Evolutionary conservation across 2,888 invertebrate species (phyloP).

Genomic region (Heteropelma amictum): DNA sequence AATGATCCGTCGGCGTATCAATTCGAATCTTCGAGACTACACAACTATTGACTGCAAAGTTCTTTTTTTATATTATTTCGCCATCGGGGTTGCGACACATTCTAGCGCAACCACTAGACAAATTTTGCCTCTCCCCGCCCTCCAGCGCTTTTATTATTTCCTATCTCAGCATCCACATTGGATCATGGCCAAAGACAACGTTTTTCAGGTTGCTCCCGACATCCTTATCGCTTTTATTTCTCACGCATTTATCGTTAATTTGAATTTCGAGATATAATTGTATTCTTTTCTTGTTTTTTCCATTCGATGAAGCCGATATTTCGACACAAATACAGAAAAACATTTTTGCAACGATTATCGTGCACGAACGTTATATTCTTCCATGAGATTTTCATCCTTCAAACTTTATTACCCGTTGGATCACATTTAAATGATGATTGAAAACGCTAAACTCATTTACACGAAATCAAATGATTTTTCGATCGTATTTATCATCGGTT

Average conservation of each 20-base stretch:
- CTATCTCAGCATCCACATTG: not conserved
- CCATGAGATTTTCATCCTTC: no score
- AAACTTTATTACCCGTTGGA: no score
- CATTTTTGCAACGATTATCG: no score
- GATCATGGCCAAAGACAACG: conserved; percentile 18
- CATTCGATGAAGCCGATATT: no score
- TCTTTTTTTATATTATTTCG: not conserved
- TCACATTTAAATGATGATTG: not conserved
- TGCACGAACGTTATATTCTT: no score
- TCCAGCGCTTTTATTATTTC: not conserved
- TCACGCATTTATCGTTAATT: not conserved
- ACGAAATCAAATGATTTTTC: not conserved
- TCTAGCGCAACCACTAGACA: conserved; percentile 13
- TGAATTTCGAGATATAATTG: no score
- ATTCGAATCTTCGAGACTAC: conserved; percentile 9
- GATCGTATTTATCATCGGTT: conserved; percentile 7
- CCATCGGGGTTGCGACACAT: conserved; percentile 27
- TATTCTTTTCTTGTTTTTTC: no score
- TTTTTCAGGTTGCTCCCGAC: conserved; percentile 10
- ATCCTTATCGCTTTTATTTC: not conserved
- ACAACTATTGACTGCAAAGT: not conserved
- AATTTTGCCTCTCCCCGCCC: not conserved
- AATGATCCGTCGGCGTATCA: conserved; percentile 10
- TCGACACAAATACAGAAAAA: no score
- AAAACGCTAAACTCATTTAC: not conserved